These are phyloP conservation scores for Platysternon megacephalum DNA, from an alignment of 2,113 vertebrate genomes.

Conservation along the genomic window DNA sequence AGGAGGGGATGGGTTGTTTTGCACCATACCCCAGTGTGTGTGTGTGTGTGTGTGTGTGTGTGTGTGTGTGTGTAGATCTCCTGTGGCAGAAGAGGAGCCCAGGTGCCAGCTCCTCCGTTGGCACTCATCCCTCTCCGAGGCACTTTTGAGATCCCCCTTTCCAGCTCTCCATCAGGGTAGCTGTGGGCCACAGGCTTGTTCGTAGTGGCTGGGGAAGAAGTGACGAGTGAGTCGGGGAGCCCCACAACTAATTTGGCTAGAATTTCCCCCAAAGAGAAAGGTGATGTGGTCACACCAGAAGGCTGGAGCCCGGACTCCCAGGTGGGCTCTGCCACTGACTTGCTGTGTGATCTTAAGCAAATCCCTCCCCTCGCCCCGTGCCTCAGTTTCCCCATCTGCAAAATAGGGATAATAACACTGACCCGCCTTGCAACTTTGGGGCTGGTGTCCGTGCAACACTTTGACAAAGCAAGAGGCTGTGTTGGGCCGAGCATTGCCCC, in stretches of 20 bases:
- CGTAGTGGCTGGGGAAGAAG: neutral
- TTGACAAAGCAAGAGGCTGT: neutral
- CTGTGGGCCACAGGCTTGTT: neutral
- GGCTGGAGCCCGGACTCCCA: neutral
- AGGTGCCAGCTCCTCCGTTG: neutral
- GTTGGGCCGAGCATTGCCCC: neutral
- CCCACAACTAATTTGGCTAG: neutral
- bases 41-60: neutral
- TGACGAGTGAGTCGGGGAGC: neutral
- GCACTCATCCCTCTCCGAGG: neutral
- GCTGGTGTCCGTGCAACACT: neutral
- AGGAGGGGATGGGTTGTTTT: neutral
- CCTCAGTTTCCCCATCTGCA: neutral
- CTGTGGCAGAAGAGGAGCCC: neutral
- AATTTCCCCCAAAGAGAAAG: neutral
- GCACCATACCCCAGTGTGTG: neutral
- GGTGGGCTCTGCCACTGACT: neutral
- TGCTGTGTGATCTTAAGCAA: neutral
- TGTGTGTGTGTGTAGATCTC: neutral
- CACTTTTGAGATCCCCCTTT: neutral
- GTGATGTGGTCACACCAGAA: neutral
- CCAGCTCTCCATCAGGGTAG: neutral
- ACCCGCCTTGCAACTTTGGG: neutral
- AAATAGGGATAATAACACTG: neutral
- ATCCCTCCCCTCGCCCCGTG: neutral